Percentiles rank a stretch among this genome's conserved stretches.
phyloP scores from a whole-genome alignment of 2,888 invertebrate species.

The Habroteleia sp. region DNA sequence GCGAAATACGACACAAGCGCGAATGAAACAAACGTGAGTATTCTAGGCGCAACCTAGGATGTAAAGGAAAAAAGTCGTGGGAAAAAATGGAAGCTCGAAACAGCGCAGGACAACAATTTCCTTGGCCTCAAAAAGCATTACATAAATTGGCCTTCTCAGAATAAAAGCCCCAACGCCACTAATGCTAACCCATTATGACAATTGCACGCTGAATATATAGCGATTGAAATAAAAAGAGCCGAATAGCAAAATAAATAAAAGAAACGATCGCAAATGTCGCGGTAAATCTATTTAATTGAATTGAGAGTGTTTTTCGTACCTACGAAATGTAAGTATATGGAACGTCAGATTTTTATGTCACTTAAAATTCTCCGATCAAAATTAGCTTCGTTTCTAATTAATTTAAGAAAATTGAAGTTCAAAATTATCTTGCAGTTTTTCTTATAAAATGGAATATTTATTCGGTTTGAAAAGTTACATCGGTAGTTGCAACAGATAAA shows the following conservation, averaged over 20 bases:
- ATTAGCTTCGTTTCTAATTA: too few relatives aligned
- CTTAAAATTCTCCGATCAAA: too few relatives aligned
- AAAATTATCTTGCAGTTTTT: too few relatives aligned
- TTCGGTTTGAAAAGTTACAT: too few relatives aligned
- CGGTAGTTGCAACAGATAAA: too few relatives aligned
- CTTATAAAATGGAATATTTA: too few relatives aligned
- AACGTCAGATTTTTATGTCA: too few relatives aligned
- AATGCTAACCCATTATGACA: constrained; percentile 71
- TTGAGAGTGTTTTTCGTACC: constrained; percentile 4
- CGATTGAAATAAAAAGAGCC: constrained; percentile 45
- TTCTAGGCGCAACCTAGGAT: constrained; percentile 44
- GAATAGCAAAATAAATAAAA: constrained; percentile 17
- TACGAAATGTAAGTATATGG: too few relatives aligned
- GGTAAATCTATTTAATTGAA: constrained; percentile 43
- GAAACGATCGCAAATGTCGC: constrained; percentile 22
- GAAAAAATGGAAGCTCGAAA: constrained; percentile 37
- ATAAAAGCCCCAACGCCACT: constrained; percentile 43
- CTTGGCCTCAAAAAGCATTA: constrained; percentile 68
- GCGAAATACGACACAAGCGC: constrained; percentile 54
- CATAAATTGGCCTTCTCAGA: constrained; percentile 69
- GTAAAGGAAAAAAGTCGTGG: constrained; percentile 48
- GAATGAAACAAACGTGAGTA: constrained; percentile 60
- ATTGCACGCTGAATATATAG: constrained; percentile 69
- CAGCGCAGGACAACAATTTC: constrained; percentile 42
- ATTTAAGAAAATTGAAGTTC: too few relatives aligned